These are phyloP conservation scores for Ranitomeya imitator DNA, from an alignment of 2,113 vertebrate species.

Conservation along the genomic window DNA sequence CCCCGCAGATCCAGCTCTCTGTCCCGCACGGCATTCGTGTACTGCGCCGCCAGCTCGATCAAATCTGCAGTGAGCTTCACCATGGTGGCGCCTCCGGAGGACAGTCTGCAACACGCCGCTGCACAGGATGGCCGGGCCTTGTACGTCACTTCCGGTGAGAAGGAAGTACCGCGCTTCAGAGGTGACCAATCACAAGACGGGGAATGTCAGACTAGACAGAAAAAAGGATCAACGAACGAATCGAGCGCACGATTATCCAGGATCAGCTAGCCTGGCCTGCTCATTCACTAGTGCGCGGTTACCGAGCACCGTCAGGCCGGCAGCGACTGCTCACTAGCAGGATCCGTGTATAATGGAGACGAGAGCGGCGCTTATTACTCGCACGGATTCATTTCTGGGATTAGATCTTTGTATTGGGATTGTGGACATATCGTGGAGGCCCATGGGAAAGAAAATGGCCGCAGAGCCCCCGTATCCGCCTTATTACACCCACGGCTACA, in stretches of 20 bases:
- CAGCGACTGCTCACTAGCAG: no score
- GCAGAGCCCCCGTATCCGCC: no score
- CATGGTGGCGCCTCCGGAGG: constrained; percentile 72
- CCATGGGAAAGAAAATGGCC: no score
- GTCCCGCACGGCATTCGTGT: constrained; percentile 91
- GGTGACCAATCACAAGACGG: background rate
- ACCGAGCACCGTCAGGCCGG: no score
- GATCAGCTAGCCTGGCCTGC: background rate
- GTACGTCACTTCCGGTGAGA: constrained; percentile 37
- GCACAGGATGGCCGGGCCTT: background rate
- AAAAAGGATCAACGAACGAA: background rate
- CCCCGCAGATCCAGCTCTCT: constrained; percentile 89
- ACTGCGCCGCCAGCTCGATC: constrained; percentile 93
- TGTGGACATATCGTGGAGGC: no score
- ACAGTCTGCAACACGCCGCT: background rate
- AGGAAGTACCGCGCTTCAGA: background rate
- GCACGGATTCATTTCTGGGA: no score
- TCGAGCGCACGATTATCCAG: background rate
- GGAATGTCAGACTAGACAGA: background rate
- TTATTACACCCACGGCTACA: no score
- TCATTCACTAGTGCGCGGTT: no score
- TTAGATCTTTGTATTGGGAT: no score
- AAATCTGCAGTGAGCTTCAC: constrained; percentile 92
- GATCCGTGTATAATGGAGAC: no score
- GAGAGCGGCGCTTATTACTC: no score